phyloP scores from a whole-genome alignment of 2,113 vertebrate species.

The Bambusicola thoracicus region DNA sequence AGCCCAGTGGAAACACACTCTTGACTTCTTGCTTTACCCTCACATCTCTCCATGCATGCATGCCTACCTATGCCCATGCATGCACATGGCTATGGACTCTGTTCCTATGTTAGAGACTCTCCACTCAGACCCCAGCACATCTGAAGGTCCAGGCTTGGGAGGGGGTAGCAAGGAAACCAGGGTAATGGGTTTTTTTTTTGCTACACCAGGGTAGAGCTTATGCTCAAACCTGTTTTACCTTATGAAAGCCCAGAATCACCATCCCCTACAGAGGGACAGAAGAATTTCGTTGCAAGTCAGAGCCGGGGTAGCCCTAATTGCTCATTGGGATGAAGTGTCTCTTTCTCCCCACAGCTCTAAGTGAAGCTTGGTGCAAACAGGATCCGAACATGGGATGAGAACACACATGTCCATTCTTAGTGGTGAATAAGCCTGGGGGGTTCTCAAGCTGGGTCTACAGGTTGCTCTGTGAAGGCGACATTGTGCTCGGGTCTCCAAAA shows the following conservation, averaged over 20 bases:
- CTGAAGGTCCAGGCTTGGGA: neutral
- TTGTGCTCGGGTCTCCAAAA: neutral
- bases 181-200: neutral
- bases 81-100: rapidly evolving
- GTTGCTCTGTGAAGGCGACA: neutral
- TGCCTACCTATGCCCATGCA: rapidly evolving
- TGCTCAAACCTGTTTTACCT: neutral
- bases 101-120: too few species aligned
- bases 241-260: neutral
- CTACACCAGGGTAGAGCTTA: rapidly evolving
- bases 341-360: neutral
- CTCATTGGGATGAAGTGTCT: rapidly evolving
- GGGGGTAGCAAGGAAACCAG: neutral
- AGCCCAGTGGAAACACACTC: neutral
- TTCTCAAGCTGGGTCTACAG: neutral
- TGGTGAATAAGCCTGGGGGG: neutral
- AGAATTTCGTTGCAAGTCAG: neutral
- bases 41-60: rapidly evolving
- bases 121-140: neutral
- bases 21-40: neutral
- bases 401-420: neutral
- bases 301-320: rapidly evolving
- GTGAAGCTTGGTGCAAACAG: neutral
- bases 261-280: neutral
- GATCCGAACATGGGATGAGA: too few species aligned